These are phyloP conservation scores for Petromus typicus DNA, from an alignment of 2,113 vertebrate species.

Conservation along the genomic window DNA sequence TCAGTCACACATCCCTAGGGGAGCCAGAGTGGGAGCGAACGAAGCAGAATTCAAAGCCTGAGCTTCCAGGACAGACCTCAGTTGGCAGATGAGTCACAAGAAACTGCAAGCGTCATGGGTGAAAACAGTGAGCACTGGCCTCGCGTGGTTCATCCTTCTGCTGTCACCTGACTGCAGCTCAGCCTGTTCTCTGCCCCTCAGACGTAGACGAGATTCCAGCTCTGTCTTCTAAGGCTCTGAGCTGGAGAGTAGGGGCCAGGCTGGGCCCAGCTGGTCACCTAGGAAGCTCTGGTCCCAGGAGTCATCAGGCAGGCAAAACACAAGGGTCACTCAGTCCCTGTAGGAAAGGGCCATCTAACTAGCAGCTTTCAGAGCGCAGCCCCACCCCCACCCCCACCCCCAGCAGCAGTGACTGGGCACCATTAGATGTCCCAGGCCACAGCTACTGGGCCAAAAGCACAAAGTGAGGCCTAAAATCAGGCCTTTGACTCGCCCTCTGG, in stretches of 20 bases:
- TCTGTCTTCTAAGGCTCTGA: accelerated
- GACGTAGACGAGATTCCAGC: not conserved
- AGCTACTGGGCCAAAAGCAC: not conserved
- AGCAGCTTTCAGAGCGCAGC: not conserved
- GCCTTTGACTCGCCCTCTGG: not conserved
- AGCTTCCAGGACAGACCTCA: not conserved
- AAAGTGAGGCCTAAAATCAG: no score
- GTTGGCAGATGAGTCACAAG: accelerated
- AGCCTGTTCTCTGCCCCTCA: not conserved
- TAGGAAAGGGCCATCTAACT: not conserved
- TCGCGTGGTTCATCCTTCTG: not conserved
- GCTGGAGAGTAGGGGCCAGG: accelerated
- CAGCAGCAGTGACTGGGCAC: not conserved
- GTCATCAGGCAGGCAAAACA: not conserved
- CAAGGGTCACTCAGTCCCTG: not conserved
- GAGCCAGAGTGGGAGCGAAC: no score
- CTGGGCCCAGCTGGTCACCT: accelerated
- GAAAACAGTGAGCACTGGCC: not conserved
- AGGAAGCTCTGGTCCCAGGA: not conserved
- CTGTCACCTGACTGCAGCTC: not conserved
- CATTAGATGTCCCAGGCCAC: not conserved
- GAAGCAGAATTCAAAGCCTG: not conserved
- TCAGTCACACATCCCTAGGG: not conserved
- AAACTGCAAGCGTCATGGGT: not conserved
- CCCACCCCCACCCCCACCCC: not conserved